phyloP scores from a whole-genome alignment of 2,888 invertebrate species.

The Scaptomyza tumidula region DNA sequence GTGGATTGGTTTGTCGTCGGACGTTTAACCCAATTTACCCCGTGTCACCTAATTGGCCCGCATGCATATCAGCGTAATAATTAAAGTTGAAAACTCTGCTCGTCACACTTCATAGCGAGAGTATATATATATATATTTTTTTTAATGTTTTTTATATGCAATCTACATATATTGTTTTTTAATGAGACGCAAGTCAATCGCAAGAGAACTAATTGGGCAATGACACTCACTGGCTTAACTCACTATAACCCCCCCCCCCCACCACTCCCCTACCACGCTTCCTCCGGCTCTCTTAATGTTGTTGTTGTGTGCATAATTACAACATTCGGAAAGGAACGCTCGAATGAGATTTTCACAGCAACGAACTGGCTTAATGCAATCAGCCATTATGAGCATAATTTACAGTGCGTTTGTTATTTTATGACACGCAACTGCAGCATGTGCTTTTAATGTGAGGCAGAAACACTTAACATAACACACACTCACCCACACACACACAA shows the following conservation, averaged over 20 bases:
- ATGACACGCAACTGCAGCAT: constrained; percentile 74
- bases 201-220: constrained; percentile 72
- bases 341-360: constrained; percentile 35
- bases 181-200: constrained; percentile 78
- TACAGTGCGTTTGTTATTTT: constrained; percentile 72
- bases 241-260: not conserved
- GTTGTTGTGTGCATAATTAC: constrained; percentile 63
- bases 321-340: constrained; percentile 33
- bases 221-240: constrained; percentile 40
- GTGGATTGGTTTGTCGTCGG: constrained; percentile 23
- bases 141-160: constrained; percentile 37
- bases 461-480: constrained; percentile 4
- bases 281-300: constrained; percentile 14
- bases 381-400: constrained; percentile 78
- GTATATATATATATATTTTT: constrained; percentile 10
- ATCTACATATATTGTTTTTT: constrained; percentile 80
- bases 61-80: constrained; percentile 61
- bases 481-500: not conserved
- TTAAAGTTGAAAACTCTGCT: constrained; percentile 59
- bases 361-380: constrained; percentile 67
- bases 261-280: not conserved
- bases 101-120: constrained; percentile 33
- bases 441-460: constrained; percentile 62
- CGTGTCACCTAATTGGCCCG: constrained; percentile 65
- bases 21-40: constrained; percentile 55